Base-by-base conservation (phyloP, 2,888 invertebrate genomes). In the Xanthia togata region DNA sequence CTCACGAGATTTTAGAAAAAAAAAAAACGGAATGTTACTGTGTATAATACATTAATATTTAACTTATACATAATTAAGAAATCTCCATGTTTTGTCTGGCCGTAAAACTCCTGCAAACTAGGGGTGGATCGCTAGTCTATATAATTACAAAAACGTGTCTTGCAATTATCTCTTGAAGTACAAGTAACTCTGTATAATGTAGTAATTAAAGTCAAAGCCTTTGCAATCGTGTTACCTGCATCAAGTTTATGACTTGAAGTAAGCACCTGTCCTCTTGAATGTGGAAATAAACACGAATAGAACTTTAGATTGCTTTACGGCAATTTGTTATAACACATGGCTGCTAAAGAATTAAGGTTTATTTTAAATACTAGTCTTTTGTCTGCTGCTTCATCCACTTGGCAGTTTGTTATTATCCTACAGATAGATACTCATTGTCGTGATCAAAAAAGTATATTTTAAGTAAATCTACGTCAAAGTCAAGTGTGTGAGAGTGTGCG, bases 251-350 rank as follows among this genome's bases (percentile, higher is more conserved):
- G 63, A 63, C 47, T 53, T 47, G 2, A 41, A 79, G 70, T 73
- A 69, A 83, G 60, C 60, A 75, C 64, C 63, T 47, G 83, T 57
- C 60, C 12, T 53, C 20, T 57, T 71, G 35, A 38, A 84, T 71
- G 68, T 44, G 68, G 63, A 44, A 64, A 62, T 82, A 77, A 84
- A 75, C 50, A 69, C 47, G 26, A 8, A 50, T 60, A 31, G 9
- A 71, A 69, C 50, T 74, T 68, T 65, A 60, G 72, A 70, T 82
- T 79, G 64, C 57, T 75, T 74, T 31, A 38, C 35, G 5, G 68
- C 75, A 60, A 79, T 80, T 84, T 17, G 12, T 68, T 62, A 69
- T 44, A 64, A 44, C 69, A 69, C 17, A 53, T 59, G 62, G n/a
- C 12, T 14, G 6, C 0, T 44, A 14, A 53, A 26, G 11, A 59